Evolutionary conservation across 2,888 invertebrate species (phyloP).

Genomic region (Brachyptera putata): DNA sequence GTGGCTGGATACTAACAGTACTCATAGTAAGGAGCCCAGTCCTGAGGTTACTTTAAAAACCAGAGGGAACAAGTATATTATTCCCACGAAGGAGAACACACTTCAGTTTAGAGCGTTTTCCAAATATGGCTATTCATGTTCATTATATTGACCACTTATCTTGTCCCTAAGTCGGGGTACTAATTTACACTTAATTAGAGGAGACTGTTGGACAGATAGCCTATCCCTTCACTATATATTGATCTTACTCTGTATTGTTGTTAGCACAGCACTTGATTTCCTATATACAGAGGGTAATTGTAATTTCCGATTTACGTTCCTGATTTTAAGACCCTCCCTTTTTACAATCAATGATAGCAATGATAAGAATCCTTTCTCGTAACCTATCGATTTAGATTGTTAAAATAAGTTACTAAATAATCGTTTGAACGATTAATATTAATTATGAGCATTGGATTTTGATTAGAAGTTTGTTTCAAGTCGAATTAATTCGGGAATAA

Average conservation of each 20-base stretch:
- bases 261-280: constrained; percentile 18
- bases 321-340: constrained; percentile 6
- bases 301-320: constrained; percentile 13
- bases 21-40: no score
- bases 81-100: no score
- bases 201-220: constrained; percentile 4
- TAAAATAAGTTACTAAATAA: not conserved
- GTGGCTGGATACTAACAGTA: no score
- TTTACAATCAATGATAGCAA: constrained; percentile 14
- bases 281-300: constrained; percentile 10
- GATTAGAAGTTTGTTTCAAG: not conserved
- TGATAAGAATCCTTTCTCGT: not conserved
- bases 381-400: not conserved
- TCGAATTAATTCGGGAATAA: no score
- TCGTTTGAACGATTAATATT: constrained; percentile 1
- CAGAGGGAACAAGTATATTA: no score
- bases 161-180: no score
- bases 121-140: no score
- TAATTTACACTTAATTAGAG: no score
- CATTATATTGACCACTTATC: no score
- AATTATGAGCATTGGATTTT: constrained; percentile 7
- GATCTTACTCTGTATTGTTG: constrained; percentile 3
- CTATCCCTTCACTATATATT: no score
- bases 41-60: no score
- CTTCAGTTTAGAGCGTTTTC: no score